phyloP scores from a whole-genome alignment of 2,113 vertebrate genomes.

The Gobio gobio region DNA sequence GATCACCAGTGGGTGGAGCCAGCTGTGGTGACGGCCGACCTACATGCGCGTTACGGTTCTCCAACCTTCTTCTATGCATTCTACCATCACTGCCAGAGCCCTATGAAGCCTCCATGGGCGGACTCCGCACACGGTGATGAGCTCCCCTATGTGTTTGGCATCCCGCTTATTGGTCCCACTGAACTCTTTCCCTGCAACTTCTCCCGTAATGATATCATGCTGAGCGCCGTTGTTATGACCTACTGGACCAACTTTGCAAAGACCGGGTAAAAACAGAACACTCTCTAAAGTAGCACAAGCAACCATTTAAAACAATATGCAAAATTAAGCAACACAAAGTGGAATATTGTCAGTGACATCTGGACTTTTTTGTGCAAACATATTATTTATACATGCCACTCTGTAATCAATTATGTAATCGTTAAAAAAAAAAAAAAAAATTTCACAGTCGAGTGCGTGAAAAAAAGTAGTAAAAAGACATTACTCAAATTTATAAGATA shows the following conservation, averaged over 20 bases:
- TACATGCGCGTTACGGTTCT: conserved; percentile 95
- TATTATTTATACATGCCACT: not conserved
- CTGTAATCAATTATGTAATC: not conserved
- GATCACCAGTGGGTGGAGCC: conserved; percentile 99
- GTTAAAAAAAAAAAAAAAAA: too few species aligned
- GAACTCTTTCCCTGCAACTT: conserved; percentile 99
- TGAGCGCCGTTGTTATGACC: conserved; percentile 98
- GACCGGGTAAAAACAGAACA: conserved; percentile 86
- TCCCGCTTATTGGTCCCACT: conserved; percentile 96
- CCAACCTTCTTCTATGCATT: conserved; percentile 99
- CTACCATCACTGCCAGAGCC: conserved; percentile 99
- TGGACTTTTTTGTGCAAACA: not conserved
- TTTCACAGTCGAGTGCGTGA: too few species aligned
- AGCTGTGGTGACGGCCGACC: conserved; percentile 93
- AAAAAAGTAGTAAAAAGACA: not conserved
- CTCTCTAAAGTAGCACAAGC: not conserved
- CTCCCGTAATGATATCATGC: conserved; percentile 98
- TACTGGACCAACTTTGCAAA: conserved; percentile 99
- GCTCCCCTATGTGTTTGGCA: conserved; percentile 96
- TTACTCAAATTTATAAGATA: not conserved
- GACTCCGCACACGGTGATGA: conserved; percentile 97
- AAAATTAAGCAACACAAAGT: not conserved
- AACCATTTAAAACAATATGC: not conserved
- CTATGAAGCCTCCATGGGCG: conserved; percentile 98
- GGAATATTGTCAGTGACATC: not conserved